Conservation (phyloP, 1,140 invertebrate genomes). For the Pseudomyrmex cubaensis region DNA sequence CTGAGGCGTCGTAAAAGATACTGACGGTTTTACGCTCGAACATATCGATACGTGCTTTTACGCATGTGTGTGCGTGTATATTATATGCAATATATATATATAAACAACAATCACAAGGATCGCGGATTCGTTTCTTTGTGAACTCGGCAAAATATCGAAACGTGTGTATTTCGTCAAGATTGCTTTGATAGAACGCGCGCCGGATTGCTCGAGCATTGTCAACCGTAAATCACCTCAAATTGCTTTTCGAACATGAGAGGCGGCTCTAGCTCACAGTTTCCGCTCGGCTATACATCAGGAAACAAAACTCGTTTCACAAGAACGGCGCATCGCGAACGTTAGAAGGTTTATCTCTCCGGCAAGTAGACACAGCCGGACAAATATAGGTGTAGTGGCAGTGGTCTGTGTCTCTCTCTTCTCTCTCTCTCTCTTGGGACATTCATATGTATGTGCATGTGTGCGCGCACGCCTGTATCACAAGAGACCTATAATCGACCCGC, state of each 20-base stretch:
- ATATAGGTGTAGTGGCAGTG: neutral
- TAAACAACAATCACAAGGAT: no score
- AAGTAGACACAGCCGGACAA: constrained; percentile 32
- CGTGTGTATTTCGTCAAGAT: neutral
- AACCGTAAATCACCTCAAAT: constrained; percentile 6
- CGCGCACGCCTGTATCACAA: constrained; percentile 29
- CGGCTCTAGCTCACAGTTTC: neutral
- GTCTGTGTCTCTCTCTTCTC: constrained; percentile 3
- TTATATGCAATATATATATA: no score
- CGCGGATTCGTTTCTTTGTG: no score
- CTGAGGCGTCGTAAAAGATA: constrained; percentile 1
- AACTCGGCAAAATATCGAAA: no score
- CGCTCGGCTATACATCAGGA: constrained; percentile 4
- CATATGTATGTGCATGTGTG: constrained; percentile 35
- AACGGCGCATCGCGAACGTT: neutral
- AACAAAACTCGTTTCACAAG: constrained; percentile 4
- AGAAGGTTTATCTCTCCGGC: constrained; percentile 46
- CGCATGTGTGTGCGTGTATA: neutral
- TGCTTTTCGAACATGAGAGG: neutral
- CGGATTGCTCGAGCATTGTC: neutral
- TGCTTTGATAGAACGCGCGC: neutral
- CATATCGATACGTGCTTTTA: neutral
- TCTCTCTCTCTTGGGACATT: constrained; percentile 35
- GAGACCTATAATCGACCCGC: constrained; percentile 47
- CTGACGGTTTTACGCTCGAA: neutral